These are phyloP conservation scores for Strix aluco DNA, from an alignment of 2,113 vertebrate species.

Conservation along the genomic window DNA sequence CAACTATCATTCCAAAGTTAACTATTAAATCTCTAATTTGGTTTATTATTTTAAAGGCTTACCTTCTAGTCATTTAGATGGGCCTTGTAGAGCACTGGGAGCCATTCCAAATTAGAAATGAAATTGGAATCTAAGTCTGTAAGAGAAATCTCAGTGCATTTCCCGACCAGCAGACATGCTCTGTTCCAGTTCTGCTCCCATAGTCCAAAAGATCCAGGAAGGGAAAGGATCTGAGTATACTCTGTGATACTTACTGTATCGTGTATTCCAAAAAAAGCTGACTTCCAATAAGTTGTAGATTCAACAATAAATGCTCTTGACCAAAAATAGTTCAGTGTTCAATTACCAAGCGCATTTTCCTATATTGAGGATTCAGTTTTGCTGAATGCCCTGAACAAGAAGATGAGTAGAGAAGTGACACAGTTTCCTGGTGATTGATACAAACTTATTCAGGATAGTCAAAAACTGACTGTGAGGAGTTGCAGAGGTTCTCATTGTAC, in stretches of 20 bases:
- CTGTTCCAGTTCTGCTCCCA: constrained; percentile 6
- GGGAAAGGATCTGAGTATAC: not conserved
- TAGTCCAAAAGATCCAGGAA: not conserved
- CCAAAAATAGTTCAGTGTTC: constrained; percentile 53
- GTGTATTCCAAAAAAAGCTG: constrained; percentile 20
- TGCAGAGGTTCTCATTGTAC: not conserved
- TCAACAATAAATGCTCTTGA: constrained; percentile 50
- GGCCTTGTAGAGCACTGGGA: constrained; percentile 34
- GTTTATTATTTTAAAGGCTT: constrained; percentile 47
- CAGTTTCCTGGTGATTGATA: not conserved
- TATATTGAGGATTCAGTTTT: not conserved
- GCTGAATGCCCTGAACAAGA: not conserved
- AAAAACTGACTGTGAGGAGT: not conserved
- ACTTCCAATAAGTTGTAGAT: constrained; percentile 44
- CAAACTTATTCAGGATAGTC: not conserved
- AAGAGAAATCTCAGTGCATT: constrained; percentile 17
- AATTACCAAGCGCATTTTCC: not conserved
- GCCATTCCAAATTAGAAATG: constrained; percentile 43
- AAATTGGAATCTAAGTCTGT: constrained; percentile 34
- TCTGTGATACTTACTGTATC: not conserved
- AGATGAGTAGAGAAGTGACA: not conserved
- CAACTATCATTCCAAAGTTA: not conserved
- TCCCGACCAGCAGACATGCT: not conserved
- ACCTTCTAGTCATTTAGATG: constrained; percentile 38
- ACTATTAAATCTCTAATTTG: constrained; percentile 25